These are phyloP conservation scores for Plutella xylostella DNA, from an alignment of 2,888 invertebrate species.

Conservation along the genomic window DNA sequence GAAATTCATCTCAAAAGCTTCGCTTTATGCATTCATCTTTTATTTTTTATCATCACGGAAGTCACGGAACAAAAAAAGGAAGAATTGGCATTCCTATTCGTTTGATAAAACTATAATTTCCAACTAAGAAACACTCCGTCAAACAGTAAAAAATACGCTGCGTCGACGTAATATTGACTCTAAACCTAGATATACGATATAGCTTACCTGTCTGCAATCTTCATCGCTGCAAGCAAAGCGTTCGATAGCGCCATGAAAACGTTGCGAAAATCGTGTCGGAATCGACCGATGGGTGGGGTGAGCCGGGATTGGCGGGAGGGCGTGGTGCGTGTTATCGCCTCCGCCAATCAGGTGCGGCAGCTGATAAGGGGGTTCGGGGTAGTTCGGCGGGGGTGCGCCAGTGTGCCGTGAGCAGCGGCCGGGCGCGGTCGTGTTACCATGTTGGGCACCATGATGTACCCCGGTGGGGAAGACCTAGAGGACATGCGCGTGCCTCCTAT, in stretches of 20 bases:
- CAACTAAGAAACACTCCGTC: too few relatives aligned
- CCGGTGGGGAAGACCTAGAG: conserved; percentile 52
- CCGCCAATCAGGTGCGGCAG: conserved; percentile 43
- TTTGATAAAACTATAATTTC: too few relatives aligned
- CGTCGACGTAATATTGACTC: background rate
- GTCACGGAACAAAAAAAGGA: too few relatives aligned
- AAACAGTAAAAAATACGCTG: too few relatives aligned
- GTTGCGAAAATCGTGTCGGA: conserved; percentile 44
- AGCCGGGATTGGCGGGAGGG: conserved; percentile 52
- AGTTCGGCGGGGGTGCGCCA: conserved; percentile 48
- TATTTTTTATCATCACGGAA: too few relatives aligned
- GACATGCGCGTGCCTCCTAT: conserved; percentile 79
- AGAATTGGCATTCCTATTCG: too few relatives aligned
- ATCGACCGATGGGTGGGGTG: conserved; percentile 62
- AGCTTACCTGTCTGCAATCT: conserved; percentile 31
- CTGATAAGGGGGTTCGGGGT: conserved; percentile 63
- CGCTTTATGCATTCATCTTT: too few relatives aligned
- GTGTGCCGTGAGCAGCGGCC: conserved; percentile 45
- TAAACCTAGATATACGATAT: too few relatives aligned
- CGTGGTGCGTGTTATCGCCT: conserved; percentile 58
- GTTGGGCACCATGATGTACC: conserved; percentile 68
- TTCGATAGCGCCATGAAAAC: conserved; percentile 51
- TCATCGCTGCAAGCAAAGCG: conserved; percentile 46
- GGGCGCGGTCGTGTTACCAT: conserved; percentile 47
- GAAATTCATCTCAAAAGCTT: too few relatives aligned